Evolutionary conservation across 2,888 invertebrate species (phyloP), one percentile per base, ranked within the genome.

Genomic region (Muschampia plurimacula): DNA sequence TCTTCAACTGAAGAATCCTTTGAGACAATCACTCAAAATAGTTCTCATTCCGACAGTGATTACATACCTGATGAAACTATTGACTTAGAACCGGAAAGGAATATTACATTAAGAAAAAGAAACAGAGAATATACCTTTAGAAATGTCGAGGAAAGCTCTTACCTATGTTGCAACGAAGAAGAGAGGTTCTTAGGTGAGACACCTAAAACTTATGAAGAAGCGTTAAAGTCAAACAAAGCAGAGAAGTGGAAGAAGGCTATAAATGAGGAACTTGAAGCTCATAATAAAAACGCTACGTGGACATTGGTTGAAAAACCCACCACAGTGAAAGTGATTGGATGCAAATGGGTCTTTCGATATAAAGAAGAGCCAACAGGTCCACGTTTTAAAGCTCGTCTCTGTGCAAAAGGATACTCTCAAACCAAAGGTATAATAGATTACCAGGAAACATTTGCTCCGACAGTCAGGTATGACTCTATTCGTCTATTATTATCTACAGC

Each of bases 391-490:
- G 69, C 81, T 8, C 72, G 81, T 49, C 62, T 81, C 0, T 80
- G 79, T 79, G 80, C 80, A 13, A 80, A 79, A 74, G 76, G 77
- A 15, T 75, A 57, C 69, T 46, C 76, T 71, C 73, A 77, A 60
- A 69, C n/a, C 5, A 8, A 60, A 36, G 74, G 73, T 22, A 74
- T 75, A 10, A 74, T 75, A 10, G 76, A 77, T 12, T 77, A 69
- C 44, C 8, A 66, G 4, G 74, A 77, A 69, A 78, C 76, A 6
- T 78, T 70, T 59, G 28, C 77, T 12, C 79, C 80, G 9, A 77
- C 76, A 32, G 77, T 77, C 12, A 77, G 78, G 75, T 77, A 80
- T 77, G 76, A 77, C 22, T 80, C 76, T 2, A 76, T 80, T 0
- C 66, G 79, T 0, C 62, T 74, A 65, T n/a, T 77, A 52, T 59